Evolutionary conservation across 2,113 vertebrate genomes (phyloP).

Genomic region (Uria aalge): DNA sequence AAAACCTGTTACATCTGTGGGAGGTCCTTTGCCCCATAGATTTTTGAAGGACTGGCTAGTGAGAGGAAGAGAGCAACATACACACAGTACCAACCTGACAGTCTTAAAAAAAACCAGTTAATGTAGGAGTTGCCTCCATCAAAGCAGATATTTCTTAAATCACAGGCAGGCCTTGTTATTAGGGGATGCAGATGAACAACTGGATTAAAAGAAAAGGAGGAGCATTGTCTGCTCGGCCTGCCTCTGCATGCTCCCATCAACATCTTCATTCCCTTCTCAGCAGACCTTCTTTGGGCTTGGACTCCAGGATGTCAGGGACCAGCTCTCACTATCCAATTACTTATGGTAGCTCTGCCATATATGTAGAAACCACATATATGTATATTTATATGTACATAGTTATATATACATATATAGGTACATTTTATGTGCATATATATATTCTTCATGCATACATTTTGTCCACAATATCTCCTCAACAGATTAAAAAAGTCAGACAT

Average conservation of each 20-base stretch:
- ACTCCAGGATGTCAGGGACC: background rate
- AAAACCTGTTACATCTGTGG: background rate
- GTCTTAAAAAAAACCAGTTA: background rate
- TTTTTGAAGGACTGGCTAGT: background rate
- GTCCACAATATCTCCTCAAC: background rate
- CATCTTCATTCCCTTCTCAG: background rate
- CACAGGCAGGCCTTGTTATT: background rate
- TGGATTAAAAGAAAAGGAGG: background rate
- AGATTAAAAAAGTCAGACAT: background rate
- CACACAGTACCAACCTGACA: background rate
- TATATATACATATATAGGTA: background rate
- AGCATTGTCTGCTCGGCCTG: background rate
- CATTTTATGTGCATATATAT: background rate
- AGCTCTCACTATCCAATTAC: background rate
- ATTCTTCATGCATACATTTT: background rate
- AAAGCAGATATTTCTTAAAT: background rate
- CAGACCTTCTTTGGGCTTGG: background rate
- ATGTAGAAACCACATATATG: background rate
- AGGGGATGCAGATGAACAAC: background rate
- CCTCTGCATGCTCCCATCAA: background rate
- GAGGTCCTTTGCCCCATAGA: background rate
- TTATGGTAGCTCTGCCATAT: background rate
- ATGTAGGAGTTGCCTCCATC: background rate
- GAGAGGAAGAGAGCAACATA: background rate
- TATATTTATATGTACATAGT: fast-evolving